Conservation (phyloP, 30 jellyfish, hydroid and myxozoan genomes). For the Pelagia noctiluca region DNA sequence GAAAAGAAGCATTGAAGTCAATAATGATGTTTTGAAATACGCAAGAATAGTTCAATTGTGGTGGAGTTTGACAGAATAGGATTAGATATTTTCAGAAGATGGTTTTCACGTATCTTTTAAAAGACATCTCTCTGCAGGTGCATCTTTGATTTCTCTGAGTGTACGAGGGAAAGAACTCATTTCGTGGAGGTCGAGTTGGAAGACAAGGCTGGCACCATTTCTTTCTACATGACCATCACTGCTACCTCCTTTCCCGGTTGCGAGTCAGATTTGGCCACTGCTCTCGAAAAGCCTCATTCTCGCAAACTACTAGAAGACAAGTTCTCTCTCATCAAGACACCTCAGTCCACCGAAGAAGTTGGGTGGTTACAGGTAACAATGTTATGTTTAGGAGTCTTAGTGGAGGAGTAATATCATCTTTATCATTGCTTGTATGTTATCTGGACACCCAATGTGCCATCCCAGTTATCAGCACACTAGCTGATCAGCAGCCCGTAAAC, state of each 20-base stretch:
- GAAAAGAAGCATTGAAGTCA: no score
- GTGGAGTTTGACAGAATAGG: no score
- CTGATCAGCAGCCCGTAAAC: no score
- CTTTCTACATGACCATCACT: constrained; percentile 77
- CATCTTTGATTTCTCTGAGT: constrained; percentile 49
- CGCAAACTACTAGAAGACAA: constrained; percentile 48
- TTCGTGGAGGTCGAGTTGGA: constrained; percentile 74
- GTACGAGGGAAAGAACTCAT: constrained; percentile 80
- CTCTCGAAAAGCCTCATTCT: constrained; percentile 46
- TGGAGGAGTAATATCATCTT: no score
- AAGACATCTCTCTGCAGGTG: constrained; percentile 55
- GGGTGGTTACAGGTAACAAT: constrained; percentile 98
- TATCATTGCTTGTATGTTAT: no score
- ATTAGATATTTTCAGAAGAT: no score
- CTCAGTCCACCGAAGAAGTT: constrained; percentile 57
- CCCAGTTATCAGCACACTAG: no score
- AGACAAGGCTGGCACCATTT: constrained; percentile 82
- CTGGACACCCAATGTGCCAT: no score
- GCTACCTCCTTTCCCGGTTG: constrained; percentile 82
- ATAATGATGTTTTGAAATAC: no score
- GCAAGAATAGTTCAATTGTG: no score
- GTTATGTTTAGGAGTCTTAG: no score
- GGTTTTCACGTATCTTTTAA: no score
- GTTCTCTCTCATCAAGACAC: constrained; percentile 59
- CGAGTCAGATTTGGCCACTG: constrained; percentile 64